Evolutionary conservation across 1,140 invertebrate genomes (phyloP).

Genomic region (Zaprionus kolodkinae): DNA sequence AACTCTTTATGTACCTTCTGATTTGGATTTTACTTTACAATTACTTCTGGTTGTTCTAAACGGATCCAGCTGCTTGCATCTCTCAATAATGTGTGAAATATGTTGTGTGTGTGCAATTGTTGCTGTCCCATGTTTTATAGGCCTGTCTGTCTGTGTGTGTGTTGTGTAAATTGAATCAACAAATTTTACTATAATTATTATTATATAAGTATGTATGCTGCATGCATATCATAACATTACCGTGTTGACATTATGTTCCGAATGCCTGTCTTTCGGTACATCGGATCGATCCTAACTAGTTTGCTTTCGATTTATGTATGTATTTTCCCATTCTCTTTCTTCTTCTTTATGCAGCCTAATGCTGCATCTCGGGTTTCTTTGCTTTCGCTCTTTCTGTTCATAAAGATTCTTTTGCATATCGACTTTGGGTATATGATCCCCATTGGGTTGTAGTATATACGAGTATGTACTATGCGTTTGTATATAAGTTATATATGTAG

Average conservation of each 20-base stretch:
- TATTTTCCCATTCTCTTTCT: constrained; percentile 6
- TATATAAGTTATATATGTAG: constrained; percentile 72
- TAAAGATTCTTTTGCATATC: constrained; percentile 27
- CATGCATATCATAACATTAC: constrained; percentile 38
- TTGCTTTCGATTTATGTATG: constrained; percentile 54
- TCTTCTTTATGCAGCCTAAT: constrained; percentile 35
- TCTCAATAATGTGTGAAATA: constrained; percentile 23
- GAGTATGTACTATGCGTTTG: constrained; percentile 47
- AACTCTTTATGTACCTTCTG: constrained; percentile 66
- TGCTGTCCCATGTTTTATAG: constrained; percentile 30
- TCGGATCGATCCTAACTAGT: constrained; percentile 68
- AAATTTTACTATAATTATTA: constrained; percentile 73
- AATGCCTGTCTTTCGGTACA: constrained; percentile 24
- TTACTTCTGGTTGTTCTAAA: constrained; percentile 58
- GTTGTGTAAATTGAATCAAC: constrained; percentile 71
- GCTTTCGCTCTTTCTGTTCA: neutral
- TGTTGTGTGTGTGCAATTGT: constrained; percentile 29
- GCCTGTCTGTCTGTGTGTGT: constrained; percentile 38
- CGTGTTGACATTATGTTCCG: constrained; percentile 24
- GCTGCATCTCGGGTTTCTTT: constrained; percentile 15
- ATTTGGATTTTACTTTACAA: constrained; percentile 67
- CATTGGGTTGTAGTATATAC: constrained; percentile 55
- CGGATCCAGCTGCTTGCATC: constrained; percentile 46
- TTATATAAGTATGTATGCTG: constrained; percentile 55
- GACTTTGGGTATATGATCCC: constrained; percentile 61